Evolutionary conservation across 2,113 vertebrate genomes (phyloP), one percentile per base, ranked within the genome.

Genomic region (Corvus hawaiiensis): DNA sequence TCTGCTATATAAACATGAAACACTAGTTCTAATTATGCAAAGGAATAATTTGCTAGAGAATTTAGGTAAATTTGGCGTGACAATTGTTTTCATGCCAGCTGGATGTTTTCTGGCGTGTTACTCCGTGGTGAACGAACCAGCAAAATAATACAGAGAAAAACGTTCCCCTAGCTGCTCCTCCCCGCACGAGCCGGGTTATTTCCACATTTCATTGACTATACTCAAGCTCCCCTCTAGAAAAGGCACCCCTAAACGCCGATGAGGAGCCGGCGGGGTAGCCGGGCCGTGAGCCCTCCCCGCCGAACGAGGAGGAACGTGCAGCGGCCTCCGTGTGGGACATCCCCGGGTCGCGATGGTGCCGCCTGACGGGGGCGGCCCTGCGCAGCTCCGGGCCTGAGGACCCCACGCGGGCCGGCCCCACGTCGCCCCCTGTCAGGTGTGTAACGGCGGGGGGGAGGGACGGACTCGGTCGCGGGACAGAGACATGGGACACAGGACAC

Each of bases 1-100:
- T 32, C 16, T 30, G n/a, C 28, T 49, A 1, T 6, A 4, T 6
- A 11, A 62, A 24, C 6, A 0, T 4, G 63, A 23, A 39, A 49
- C 54, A 22, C 58, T 48, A n/a, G 18, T 54, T 54, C 10, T 32
- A 10, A 6, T 39, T 37, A 19, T 3, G 49, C 13, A 19, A 14
- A 49, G 32, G 13, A 46, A 10, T 26, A 17, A 5, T 30, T 28
- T n/a, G 39, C 24, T 24, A 1, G 12, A n/a, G 43, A 27, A 16
- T 20, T 35, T 2, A 18, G 43, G 10, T 79, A 41, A 28, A 3
- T 86, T 63, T 48, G 32, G 28, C 39, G 1, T 3, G 33, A 16
- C 30, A 44, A 1, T 5, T 39, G 69, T 19, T 75, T 61, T 23
- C 30, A 3, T 1, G 7, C 27, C 58, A 23, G 48, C 24, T 17